A percentile compares a stretch with the other conserved stretches of the same genome.
Evolutionary conservation across 2,888 invertebrate genomes (phyloP).

Genomic region (Patella depressa): DNA sequence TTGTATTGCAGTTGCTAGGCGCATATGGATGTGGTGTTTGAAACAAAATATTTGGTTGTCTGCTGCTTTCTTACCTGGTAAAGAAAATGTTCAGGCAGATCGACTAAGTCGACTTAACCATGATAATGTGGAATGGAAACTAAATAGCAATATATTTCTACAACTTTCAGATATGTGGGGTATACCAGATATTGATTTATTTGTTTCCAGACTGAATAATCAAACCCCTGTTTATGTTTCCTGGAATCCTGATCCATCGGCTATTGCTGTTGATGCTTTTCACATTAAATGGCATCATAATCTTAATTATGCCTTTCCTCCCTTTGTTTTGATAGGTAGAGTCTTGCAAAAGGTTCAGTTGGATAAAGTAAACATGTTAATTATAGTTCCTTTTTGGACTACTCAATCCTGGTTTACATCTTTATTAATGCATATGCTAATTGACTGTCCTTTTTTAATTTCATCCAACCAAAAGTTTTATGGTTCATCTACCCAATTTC

Average conservation of each 20-base stretch:
- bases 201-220: not conserved
- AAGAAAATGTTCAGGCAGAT: not conserved
- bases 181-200: not conserved
- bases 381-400: not conserved
- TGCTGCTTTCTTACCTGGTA: not conserved
- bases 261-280: not conserved
- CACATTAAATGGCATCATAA: not conserved
- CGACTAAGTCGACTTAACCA: not conserved
- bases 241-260: not conserved
- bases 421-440: not conserved
- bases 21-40: constrained; percentile 22
- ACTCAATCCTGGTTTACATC: not conserved
- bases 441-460: constrained; percentile 1
- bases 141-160: not conserved
- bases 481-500: too few species aligned
- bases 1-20: constrained; percentile 7
- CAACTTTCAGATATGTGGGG: not conserved
- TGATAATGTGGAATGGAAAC: not conserved
- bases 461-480: too few species aligned
- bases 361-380: not conserved
- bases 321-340: not conserved
- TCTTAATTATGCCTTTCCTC: not conserved
- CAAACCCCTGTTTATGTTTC: not conserved
- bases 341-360: not conserved
- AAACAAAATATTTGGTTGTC: constrained; percentile 13